Base-by-base conservation (phyloP, 23 tunicate genomes). In the Halocynthia roretzi region DNA sequence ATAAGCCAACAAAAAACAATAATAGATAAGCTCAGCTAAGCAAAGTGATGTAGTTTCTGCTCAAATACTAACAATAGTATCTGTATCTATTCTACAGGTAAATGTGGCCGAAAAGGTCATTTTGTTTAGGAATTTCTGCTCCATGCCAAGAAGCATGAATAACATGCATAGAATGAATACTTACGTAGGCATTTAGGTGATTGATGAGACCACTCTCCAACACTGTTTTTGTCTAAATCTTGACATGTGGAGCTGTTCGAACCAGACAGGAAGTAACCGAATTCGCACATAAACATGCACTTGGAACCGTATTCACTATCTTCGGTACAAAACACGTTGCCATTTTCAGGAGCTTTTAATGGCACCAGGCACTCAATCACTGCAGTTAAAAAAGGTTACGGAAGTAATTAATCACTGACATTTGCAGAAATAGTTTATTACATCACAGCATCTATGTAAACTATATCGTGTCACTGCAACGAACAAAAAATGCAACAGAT, bases 151-250 rank as follows among this genome's bases (percentile, higher is more conserved):
- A 73, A 31, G 51, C 40, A 15, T 10, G 53, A 8, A 80, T 51
- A 67, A n/a, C n/a, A n/a, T n/a, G n/a, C n/a, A n/a, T n/a, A n/a
- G n/a, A n/a, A n/a, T 9, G 21, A 18, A 71, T 12, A 22, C 88
- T 40, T 77, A 84, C 88, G 72, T 71, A 77, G 72, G 31, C 88
- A 84, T 9, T 22, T 31, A 8, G 88, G 88, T 8, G 52, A 63
- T 49, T 52, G 52, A 50, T 61, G 50, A 5, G 60, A 21, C 88
- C 88, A 84, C 6, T 84, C 88, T 15, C 88, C 88, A 2, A 44
- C 51, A 17, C 88, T 82, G 60, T 84, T 58, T 6, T 49, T 58
- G 51, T 84, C 71, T 8, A 19, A 22, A 69, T 84, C 88, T 6
- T 52, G 7, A 70, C 88, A 84, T 5, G 48, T 51, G 11, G 68